Evolutionary conservation across 2,888 invertebrate species (phyloP).

Genomic region (Phyllotreta striolata): DNA sequence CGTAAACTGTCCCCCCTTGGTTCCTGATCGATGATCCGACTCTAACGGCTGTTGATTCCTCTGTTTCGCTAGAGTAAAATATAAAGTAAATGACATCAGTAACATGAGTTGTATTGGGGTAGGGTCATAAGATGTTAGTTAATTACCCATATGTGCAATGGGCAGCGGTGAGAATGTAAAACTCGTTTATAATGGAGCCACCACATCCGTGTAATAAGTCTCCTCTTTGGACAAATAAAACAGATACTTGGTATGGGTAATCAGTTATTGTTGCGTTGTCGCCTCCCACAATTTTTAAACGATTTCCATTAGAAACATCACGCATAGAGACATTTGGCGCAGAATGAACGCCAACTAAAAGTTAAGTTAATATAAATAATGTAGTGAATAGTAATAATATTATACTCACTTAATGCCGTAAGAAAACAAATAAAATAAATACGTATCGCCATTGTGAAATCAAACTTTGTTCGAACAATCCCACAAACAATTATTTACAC

Average conservation of each 20-base stretch:
- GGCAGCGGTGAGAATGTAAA: slow-evolving; percentile 65
- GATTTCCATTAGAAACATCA: background rate
- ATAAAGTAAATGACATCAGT: slow-evolving; percentile 4
- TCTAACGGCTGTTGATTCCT: slow-evolving; percentile 52
- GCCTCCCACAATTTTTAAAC: slow-evolving; percentile 60
- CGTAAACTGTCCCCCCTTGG: slow-evolving; percentile 64
- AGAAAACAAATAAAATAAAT: no score
- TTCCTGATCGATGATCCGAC: slow-evolving; percentile 65
- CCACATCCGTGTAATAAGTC: slow-evolving; percentile 63
- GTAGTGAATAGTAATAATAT: no score
- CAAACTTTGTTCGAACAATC: no score
- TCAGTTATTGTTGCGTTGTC: slow-evolving; percentile 63
- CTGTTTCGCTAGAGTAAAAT: slow-evolving; percentile 27
- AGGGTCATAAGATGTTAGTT: background rate
- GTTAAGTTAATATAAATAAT: no score
- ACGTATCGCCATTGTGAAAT: no score
- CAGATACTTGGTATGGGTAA: slow-evolving; percentile 66
- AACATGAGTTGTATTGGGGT: no score
- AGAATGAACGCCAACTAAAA: no score
- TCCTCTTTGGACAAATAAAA: slow-evolving; percentile 59
- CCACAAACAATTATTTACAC: no score
- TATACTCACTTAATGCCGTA: background rate
- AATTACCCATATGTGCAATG: slow-evolving; percentile 53
- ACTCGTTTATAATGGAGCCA: slow-evolving; percentile 63
- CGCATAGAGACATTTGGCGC: slow-evolving; percentile 52